phyloP scores from a whole-genome alignment of 2,113 vertebrate genomes.

The Parotia lawesii region DNA sequence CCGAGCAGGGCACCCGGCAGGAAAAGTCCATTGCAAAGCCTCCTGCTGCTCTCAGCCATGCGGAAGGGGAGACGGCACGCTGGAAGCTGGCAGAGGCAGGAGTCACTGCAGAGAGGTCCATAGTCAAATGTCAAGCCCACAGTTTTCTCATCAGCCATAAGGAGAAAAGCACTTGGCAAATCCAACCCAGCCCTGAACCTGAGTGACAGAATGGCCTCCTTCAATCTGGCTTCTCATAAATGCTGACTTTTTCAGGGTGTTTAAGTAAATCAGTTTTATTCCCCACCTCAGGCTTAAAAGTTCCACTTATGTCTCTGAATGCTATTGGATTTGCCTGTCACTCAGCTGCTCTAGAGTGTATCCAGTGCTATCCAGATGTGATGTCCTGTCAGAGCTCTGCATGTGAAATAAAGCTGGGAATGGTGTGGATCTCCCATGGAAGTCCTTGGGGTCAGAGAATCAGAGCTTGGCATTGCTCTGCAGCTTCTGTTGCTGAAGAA shows the following conservation, averaged over 20 bases:
- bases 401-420: neutral
- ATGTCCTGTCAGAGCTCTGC: neutral
- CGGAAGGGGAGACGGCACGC: accelerated
- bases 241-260: neutral
- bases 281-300: neutral
- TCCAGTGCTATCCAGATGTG: neutral
- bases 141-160: neutral
- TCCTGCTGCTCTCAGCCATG: neutral
- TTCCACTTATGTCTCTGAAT: neutral
- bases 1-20: neutral
- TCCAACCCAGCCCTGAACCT: neutral
- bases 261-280: neutral
- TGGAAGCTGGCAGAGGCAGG: neutral
- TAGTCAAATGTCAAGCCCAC: neutral
- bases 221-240: neutral
- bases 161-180: neutral
- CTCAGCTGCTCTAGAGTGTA: neutral
- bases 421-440: neutral
- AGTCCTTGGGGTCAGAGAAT: neutral
- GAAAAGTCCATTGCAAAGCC: neutral
- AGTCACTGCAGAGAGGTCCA: neutral
- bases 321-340: neutral
- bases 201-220: neutral
- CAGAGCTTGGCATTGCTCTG: neutral
- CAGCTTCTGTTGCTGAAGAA: neutral